Evolutionary conservation across 2,888 invertebrate genomes (phyloP), one percentile per base, ranked within the genome.

Genomic region (Phortica okadai): DNA sequence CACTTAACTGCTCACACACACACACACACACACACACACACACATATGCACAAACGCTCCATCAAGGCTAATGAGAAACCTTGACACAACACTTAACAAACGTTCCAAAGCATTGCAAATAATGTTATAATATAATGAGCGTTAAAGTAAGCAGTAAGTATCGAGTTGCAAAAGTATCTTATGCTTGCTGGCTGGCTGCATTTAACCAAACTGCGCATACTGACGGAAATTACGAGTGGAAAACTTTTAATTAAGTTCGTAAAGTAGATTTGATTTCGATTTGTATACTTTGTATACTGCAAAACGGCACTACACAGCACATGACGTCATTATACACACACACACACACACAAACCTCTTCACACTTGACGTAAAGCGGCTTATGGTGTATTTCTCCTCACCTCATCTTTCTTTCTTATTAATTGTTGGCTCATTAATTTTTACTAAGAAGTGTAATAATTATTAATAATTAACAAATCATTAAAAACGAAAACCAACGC

Each of bases 231-330:
- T 84, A 82, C 86, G 83, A 77, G 69, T 78, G 74, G 75, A 78
- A 79, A 87, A 87, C 82, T 88, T 85, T 85, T 85, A 85, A 85
- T 85, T 84, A 87, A 85, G 86, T 85, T 88, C 67, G 54, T 56
- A 82, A 85, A 88, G 80, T 87, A 81, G 79, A 73, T 75, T 56
- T 50, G 10, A 54, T 21, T 50, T 11, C 16, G 11, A 66, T 7
- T 14, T 33, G 41, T 50, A 50, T 14, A 50, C 67, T 14, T 10
- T 44, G 8, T 58, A n/a, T n/a, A 7, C 21, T 59, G 16, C 59
- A 1, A 7, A 7, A n/a, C 14, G n/a, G 16, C 8, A 50, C 74
- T 50, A 45, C 6, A 14, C 56, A 56, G 6, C 6, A 44, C 64
- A 50, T 54, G 10, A 73, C 56, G 16, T 11, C 64, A 16, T n/a